phyloP scores from a whole-genome alignment of 1,140 invertebrate genomes.

The Drosophila parabipectinata region DNA sequence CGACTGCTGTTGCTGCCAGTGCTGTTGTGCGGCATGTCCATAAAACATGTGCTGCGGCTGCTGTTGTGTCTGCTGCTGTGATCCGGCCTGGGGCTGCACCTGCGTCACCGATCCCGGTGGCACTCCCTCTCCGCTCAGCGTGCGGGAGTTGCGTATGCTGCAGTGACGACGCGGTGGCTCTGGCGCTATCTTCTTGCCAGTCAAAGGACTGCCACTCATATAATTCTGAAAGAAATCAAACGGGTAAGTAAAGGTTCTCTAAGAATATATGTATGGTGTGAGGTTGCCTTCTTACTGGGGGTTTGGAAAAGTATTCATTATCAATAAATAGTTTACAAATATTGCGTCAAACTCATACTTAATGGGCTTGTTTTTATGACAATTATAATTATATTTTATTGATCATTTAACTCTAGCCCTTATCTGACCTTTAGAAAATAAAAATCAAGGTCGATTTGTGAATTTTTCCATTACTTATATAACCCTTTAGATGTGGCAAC shows the following conservation, averaged over 20 bases:
- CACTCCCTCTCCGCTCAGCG: constrained; percentile 62
- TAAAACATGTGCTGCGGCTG: constrained; percentile 66
- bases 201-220: constrained; percentile 86
- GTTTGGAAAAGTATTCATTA: not conserved
- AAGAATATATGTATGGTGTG: not conserved
- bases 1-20: constrained; percentile 65
- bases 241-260: too few relatives aligned
- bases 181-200: constrained; percentile 90
- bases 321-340: not conserved
- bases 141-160: constrained; percentile 84
- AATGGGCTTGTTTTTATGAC: constrained; percentile 6
- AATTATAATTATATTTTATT: too few relatives aligned
- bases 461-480: not conserved
- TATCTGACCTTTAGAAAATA: not conserved
- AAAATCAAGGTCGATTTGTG: not conserved
- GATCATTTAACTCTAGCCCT: not conserved
- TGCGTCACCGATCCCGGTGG: constrained; percentile 17
- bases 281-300: not conserved
- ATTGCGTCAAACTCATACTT: not conserved
- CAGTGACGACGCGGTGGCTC: constrained; percentile 93
- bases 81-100: constrained; percentile 25
- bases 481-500: not conserved
- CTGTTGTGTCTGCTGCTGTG: constrained; percentile 35
- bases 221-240: constrained; percentile 53
- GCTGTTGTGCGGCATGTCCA: constrained; percentile 51